Evolutionary conservation across 2,888 invertebrate species (phyloP).

Genomic region (Brenthis ino): DNA sequence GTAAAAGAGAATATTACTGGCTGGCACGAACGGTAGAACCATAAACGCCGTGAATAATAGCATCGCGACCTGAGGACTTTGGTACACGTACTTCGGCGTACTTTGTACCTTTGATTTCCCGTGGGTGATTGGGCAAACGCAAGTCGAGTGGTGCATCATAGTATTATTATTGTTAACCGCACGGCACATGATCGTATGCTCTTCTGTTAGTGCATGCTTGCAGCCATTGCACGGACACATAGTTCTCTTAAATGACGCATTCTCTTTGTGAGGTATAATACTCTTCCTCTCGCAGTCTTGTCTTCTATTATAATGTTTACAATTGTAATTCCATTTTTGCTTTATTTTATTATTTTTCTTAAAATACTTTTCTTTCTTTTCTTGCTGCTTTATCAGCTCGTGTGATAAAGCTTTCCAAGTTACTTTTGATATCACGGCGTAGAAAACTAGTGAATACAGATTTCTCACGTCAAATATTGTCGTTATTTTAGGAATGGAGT

Average conservation of each 20-base stretch:
- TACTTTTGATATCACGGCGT: conserved; percentile 79
- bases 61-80: conserved; percentile 70
- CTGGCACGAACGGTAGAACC: conserved; percentile 96
- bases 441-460: conserved; percentile 88
- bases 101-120: conserved; percentile 58
- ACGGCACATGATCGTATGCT: conserved; percentile 87
- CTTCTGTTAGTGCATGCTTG: conserved; percentile 84
- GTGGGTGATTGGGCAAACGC: conserved; percentile 65
- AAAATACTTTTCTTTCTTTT: conserved; percentile 66
- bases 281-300: conserved; percentile 72
- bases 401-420: conserved; percentile 65
- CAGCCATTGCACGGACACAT: conserved; percentile 85
- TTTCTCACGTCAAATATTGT: conserved; percentile 90
- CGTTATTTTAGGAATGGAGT: conserved; percentile 93
- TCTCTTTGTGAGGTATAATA: conserved; percentile 66
- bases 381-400: conserved; percentile 67
- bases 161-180: conserved; percentile 88
- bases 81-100: conserved; percentile 60
- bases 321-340: conserved; percentile 72
- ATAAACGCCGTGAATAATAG: conserved; percentile 89
- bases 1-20: conserved; percentile 97
- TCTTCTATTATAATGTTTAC: conserved; percentile 67
- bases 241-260: conserved; percentile 63
- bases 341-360: conserved; percentile 71
- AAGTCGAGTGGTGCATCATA: conserved; percentile 77